Percentiles rank a stretch among this genome's conserved stretches.
These are phyloP conservation scores for Lasaia peninsularis DNA, from an alignment of 1,140 invertebrate species.

Conservation along the genomic window DNA sequence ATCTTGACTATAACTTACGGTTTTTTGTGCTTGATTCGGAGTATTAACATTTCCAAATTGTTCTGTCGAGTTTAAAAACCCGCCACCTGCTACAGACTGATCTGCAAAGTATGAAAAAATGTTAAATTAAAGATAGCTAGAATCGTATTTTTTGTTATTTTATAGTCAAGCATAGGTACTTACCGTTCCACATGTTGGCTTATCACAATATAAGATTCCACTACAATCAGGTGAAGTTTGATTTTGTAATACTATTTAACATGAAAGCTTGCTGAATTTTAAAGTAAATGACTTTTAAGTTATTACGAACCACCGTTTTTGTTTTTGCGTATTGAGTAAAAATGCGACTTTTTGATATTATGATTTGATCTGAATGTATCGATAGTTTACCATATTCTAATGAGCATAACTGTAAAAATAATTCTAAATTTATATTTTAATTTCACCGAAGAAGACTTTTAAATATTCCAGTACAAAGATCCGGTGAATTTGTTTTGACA, in stretches of 20 bases:
- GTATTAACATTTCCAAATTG: conserved; percentile 70
- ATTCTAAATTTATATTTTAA: too few species aligned
- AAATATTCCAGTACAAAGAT: too few species aligned
- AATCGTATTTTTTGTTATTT: background rate
- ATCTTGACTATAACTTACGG: conserved; percentile 46
- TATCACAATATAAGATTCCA: background rate
- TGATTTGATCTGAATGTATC: too few species aligned
- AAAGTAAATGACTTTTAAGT: too few species aligned
- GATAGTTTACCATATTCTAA: too few species aligned
- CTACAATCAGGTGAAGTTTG: background rate
- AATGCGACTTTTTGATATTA: too few species aligned
- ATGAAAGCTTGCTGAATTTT: too few species aligned
- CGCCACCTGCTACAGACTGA: conserved; percentile 64
- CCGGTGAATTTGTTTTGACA: too few species aligned
- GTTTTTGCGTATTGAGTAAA: too few species aligned
- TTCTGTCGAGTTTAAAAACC: conserved; percentile 67
- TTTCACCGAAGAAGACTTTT: too few species aligned
- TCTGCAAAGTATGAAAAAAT: conserved; percentile 44
- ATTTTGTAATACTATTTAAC: background rate
- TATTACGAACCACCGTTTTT: too few species aligned
- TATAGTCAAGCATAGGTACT: background rate
- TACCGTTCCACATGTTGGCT: conserved; percentile 30
- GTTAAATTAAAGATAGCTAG: background rate
- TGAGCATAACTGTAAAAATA: too few species aligned
- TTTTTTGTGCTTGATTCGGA: conserved; percentile 63